These are phyloP conservation scores for Lanistes nyassanus DNA, from an alignment of 1,140 invertebrate species.

Conservation along the genomic window DNA sequence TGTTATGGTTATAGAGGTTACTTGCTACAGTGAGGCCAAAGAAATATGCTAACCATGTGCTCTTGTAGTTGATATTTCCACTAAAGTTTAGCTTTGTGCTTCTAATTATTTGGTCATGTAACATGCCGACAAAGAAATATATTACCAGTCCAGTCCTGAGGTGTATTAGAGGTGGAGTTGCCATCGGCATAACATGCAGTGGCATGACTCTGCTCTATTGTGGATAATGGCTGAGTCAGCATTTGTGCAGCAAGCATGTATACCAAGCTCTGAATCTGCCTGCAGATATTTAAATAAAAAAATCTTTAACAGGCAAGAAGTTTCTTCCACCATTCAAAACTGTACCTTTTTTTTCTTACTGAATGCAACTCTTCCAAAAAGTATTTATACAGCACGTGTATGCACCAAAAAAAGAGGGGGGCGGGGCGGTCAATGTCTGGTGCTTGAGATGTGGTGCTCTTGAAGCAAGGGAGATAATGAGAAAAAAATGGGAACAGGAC, in stretches of 20 bases:
- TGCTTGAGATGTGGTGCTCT: no score
- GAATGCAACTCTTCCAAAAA: neutral
- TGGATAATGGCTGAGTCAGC: constrained; percentile 48
- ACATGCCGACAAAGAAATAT: neutral
- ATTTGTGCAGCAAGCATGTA: constrained; percentile 57
- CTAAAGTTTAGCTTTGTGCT: neutral
- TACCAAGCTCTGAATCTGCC: constrained; percentile 63
- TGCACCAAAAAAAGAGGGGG: no score
- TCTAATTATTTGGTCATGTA: neutral
- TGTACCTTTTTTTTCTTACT: neutral
- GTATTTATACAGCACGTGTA: no score
- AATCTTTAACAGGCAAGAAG: neutral
- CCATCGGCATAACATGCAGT: constrained; percentile 37
- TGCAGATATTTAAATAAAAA: constrained; percentile 28
- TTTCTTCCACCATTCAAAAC: neutral
- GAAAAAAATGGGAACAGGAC: no score
- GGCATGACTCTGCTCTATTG: constrained; percentile 30
- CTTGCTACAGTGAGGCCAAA: no score
- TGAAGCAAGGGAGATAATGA: no score
- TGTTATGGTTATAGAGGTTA: no score
- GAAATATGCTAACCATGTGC: no score
- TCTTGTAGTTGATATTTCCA: no score
- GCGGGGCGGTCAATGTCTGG: no score
- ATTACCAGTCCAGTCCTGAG: constrained; percentile 54
- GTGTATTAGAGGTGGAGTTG: constrained; percentile 29